These are phyloP conservation scores for Spea bombifrons DNA, from an alignment of 2,113 vertebrate genomes.

Conservation along the genomic window DNA sequence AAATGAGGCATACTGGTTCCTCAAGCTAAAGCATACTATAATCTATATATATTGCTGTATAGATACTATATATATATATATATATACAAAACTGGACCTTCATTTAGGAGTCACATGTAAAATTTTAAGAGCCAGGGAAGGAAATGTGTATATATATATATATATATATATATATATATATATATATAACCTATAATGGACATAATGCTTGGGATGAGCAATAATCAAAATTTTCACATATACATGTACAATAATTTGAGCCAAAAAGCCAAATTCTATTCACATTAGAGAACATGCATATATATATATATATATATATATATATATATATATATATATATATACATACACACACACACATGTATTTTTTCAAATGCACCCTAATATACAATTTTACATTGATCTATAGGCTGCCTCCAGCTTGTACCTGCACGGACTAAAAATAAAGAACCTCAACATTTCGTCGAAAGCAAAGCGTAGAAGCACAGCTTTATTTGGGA, in stretches of 20 bases:
- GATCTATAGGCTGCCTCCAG: background rate
- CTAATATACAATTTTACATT: background rate
- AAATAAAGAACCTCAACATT: conserved; percentile 21
- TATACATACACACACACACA: background rate
- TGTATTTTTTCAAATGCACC: background rate
- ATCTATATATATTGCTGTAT: too few species aligned
- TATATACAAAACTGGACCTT: too few species aligned
- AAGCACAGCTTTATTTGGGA: conserved; percentile 8
- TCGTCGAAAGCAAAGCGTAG: conserved; percentile 36
- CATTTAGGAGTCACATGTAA: too few species aligned
- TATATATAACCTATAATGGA: background rate
- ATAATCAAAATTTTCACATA: background rate
- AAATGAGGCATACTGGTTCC: too few species aligned
- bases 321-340: background rate
- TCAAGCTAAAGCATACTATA: too few species aligned
- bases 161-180: background rate
- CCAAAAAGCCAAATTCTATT: background rate
- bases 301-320: background rate
- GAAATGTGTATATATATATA: background rate
- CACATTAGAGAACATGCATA: too few species aligned
- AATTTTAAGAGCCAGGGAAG: too few species aligned
- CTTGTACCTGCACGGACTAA: conserved; percentile 18
- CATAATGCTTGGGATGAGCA: background rate
- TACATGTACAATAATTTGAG: background rate
- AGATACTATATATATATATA: too few species aligned